phyloP scores from a whole-genome alignment of 2,888 invertebrate species.

The Tipula helvola region DNA sequence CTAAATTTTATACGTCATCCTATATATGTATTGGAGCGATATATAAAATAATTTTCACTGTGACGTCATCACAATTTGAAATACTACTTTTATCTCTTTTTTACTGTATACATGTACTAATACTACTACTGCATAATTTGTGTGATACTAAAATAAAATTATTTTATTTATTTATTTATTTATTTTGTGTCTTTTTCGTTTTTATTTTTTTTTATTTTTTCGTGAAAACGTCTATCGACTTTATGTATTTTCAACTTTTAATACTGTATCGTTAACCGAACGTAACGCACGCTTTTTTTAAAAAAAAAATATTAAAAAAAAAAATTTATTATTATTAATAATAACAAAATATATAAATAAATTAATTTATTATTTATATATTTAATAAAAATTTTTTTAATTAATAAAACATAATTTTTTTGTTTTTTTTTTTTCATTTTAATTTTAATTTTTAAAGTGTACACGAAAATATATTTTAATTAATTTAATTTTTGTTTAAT shows the following conservation, averaged over 20 bases:
- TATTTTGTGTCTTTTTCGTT: constrained; percentile 6
- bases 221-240: constrained; percentile 10
- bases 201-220: neutral
- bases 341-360: neutral
- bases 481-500: neutral
- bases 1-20: neutral
- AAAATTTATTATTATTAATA: neutral
- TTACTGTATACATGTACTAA: neutral
- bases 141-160: constrained; percentile 5
- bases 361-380: neutral
- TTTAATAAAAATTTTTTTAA: neutral
- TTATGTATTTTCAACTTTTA: constrained; percentile 6
- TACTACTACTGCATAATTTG: neutral
- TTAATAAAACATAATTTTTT: neutral
- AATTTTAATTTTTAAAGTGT: neutral
- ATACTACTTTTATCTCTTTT: neutral
- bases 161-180: neutral
- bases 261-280: constrained; percentile 11
- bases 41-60: neutral
- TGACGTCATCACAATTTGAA: neutral
- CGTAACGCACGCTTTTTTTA: constrained; percentile 8
- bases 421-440: neutral
- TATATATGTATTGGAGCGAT: neutral
- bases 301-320: neutral
- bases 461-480: neutral